Base-by-base conservation (phyloP, 2,888 invertebrate species). In the Adela reaumurella region DNA sequence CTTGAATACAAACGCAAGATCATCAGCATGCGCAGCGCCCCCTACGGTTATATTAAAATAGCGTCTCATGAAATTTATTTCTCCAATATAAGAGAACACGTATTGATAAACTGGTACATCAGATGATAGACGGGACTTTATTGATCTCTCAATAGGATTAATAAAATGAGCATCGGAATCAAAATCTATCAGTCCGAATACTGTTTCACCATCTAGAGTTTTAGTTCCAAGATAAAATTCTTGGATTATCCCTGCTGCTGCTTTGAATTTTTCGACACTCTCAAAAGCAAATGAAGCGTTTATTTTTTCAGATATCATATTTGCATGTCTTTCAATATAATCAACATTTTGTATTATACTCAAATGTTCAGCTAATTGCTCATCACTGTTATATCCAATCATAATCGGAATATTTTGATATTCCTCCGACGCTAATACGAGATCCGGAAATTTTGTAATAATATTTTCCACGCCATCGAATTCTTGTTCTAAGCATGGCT, bases 381-480 rank as follows among this genome's bases (percentile, higher is more conserved):
- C 73, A 29, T 63, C 53, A 43, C 61, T 58, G 43, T 58, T 68
- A 43, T 63, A 69, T 2, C 73, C 73, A 2, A 65, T 54, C 14
- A 73, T 48, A 18, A 70, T 53, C 5, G 64, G 57, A 14, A 65
- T 56, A 18, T 58, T 55, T 42, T 52, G 59, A 0, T 45, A 47
- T n/a, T 18, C 10, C 2, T 29, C 46, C 16, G 46, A 42, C 20
- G 16, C 16, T 20, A 50, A 17, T 41, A 45, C 17, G n/a, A 18
- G 28, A 19, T 43, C 50, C 53, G 68, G 65, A 51, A 60, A 56
- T 17, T 57, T 57, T 3, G 60, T 54, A 24, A 71, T 49, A 47
- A 72, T 62, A 1, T 58, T 54, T 41, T 66, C 63, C 1, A 64
- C 59, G 19, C 53, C 55, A 2, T 65, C 59, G 46, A 67, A 65